Evolutionary conservation across 2,113 vertebrate species (phyloP).

Genomic region (Pseudorhombus dupliciocellatus): DNA sequence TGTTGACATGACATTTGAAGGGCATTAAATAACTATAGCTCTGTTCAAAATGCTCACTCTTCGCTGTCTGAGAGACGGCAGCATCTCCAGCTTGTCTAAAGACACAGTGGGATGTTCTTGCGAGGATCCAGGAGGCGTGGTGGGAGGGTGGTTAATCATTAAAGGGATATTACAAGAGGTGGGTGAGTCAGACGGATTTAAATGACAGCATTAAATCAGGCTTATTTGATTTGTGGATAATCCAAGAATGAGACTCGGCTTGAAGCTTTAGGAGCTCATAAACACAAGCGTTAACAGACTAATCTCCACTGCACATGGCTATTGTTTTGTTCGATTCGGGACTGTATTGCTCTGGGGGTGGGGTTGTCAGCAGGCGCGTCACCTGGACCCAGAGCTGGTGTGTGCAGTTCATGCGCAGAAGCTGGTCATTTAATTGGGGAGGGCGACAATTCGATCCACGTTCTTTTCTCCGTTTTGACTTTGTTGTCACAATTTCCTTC

Average conservation of each 20-base stretch:
- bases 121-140: neutral
- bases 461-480: conserved; percentile 5
- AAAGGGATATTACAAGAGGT: conserved; percentile 17
- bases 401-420: neutral
- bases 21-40: conserved; percentile 1
- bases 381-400: neutral
- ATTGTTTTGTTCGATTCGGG: conserved; percentile 35
- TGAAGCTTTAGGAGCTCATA: conserved; percentile 23
- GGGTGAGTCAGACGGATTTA: conserved; percentile 2
- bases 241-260: conserved; percentile 1
- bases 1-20: neutral
- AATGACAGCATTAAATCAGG: conserved; percentile 30
- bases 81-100: neutral
- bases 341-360: conserved; percentile 26
- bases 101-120: conserved; percentile 16
- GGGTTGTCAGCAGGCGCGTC: neutral
- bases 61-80: neutral
- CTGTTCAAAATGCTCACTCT: neutral
- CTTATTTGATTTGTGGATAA: conserved; percentile 42
- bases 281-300: conserved; percentile 24
- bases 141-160: conserved; percentile 21
- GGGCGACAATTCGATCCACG: neutral
- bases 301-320: conserved; percentile 17
- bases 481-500: conserved; percentile 9
- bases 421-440: neutral